A percentile compares a stretch with the other conserved stretches of the same genome.
phyloP scores from a whole-genome alignment of 1,140 invertebrate genomes.

The Protaetia brevitarsis region DNA sequence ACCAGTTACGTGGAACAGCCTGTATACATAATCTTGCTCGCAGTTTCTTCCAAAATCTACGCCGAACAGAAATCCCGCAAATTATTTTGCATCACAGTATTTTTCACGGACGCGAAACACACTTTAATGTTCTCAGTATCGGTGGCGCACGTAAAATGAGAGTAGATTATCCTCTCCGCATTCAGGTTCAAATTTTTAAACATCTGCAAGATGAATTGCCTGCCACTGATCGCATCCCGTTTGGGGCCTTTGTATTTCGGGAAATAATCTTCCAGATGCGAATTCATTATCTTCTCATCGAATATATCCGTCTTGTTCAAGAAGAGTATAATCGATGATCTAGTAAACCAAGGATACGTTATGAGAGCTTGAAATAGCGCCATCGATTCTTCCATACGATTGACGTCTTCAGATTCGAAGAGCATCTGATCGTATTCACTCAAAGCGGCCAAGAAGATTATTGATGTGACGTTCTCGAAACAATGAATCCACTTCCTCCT shows the following conservation, averaged over 20 bases:
- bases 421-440: constrained; percentile 51
- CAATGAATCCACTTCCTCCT: constrained; percentile 99
- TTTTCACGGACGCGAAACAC: constrained; percentile 98
- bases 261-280: constrained; percentile 99
- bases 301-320: constrained; percentile 99
- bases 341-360: constrained; percentile 99
- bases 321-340: constrained; percentile 99
- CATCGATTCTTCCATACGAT: constrained; percentile 99
- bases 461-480: constrained; percentile 97
- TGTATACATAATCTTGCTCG: no score
- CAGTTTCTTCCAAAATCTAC: no score
- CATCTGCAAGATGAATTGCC: constrained; percentile 99
- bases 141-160: constrained; percentile 99
- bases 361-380: constrained; percentile 99
- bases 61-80: no score
- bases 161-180: constrained; percentile 99
- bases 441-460: constrained; percentile 94
- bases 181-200: constrained; percentile 99
- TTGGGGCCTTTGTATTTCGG: constrained; percentile 99
- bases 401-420: constrained; percentile 61
- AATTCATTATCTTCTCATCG: constrained; percentile 99
- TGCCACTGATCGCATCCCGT: constrained; percentile 94
- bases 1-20: no score
- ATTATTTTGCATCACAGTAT: constrained; percentile 98
- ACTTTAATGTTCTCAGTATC: constrained; percentile 99